Evolutionary conservation across 1,140 invertebrate species (phyloP).

Genomic region (Watersipora subatra): DNA sequence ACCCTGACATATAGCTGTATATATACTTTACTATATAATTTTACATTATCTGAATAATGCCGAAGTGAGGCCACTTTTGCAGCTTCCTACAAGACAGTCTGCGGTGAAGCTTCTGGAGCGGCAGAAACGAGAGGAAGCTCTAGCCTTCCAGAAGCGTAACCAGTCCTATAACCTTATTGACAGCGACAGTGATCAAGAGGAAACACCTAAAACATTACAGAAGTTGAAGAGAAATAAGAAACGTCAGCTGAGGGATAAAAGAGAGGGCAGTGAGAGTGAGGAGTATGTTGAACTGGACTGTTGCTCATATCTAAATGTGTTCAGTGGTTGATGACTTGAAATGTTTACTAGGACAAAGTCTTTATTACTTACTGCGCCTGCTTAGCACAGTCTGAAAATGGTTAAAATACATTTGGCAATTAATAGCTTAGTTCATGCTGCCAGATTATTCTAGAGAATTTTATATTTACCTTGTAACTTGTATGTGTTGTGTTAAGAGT

Average conservation of each 20-base stretch:
- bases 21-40: too few species aligned
- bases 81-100: slow-evolving; percentile 6
- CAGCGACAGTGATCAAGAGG: slow-evolving; percentile 35
- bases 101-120: slow-evolving; percentile 2
- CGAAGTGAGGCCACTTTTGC: too few species aligned
- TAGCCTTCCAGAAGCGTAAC: slow-evolving; percentile 38
- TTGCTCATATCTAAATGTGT: too few species aligned
- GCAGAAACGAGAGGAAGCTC: slow-evolving; percentile 11
- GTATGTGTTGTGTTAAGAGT: neutral
- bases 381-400: neutral
- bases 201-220: neutral
- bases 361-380: neutral
- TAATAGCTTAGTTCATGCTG: neutral
- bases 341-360: too few species aligned
- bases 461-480: neutral
- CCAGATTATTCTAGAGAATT: neutral
- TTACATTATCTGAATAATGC: too few species aligned
- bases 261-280: neutral
- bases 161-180: slow-evolving; percentile 35
- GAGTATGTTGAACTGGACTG: neutral
- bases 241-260: neutral
- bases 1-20: too few species aligned
- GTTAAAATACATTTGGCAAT: neutral
- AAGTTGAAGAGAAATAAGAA: slow-evolving; percentile 10
- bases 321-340: too few species aligned